Evolutionary conservation across 2,113 vertebrate genomes (phyloP), one percentile per base, ranked within the genome.

Genomic region (Colinus virginianus): DNA sequence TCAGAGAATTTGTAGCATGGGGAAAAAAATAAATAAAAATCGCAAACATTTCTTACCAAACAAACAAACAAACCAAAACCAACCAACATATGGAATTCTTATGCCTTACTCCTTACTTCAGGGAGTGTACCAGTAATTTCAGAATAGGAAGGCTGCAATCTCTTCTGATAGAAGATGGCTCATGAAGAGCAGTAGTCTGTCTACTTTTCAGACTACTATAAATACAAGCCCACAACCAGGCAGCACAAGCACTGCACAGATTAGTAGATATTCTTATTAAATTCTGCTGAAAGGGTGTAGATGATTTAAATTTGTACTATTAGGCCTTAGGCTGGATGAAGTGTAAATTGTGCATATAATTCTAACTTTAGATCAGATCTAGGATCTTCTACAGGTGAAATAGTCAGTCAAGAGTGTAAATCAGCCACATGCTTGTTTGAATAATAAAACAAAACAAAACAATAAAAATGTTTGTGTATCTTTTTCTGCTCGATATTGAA

Each of bases 231-330:
- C 20, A 64, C 22, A 58, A 2, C 7, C 46, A 46, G 23, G 40
- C 9, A 42, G 38, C 25, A 11, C 3, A 59, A 87, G 12, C 9
- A 66, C 9, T 7, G 22, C 55, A 58, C 0, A 80, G 8, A 40
- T 3, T 16, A 11, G 6, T 2, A 58, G 2, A 82, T 16, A 61
- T 15, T 48, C 68, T 10, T 45, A 26, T 4, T 42, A 58, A 80
- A 58, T 30, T 20, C 13, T 53, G 1, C 9, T 58, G 3, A 38
- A 69, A 59, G 7, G 4, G 1, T 10, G 3, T 14, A 53, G 3
- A 25, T 18, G 5, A 2, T 25, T 58, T 61, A 10, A 32, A 3
- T 64, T 66, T 77, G 4, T 2, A 11, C 1, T 83, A 17, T 30
- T 43, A 32, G 26, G 2, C 6, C 4, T 79, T 53, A n/a, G 26